A percentile compares a stretch with the other conserved stretches of the same genome.
Conservation (phyloP, 2,113 vertebrate species). For the Poeciliopsis occidentalis region DNA sequence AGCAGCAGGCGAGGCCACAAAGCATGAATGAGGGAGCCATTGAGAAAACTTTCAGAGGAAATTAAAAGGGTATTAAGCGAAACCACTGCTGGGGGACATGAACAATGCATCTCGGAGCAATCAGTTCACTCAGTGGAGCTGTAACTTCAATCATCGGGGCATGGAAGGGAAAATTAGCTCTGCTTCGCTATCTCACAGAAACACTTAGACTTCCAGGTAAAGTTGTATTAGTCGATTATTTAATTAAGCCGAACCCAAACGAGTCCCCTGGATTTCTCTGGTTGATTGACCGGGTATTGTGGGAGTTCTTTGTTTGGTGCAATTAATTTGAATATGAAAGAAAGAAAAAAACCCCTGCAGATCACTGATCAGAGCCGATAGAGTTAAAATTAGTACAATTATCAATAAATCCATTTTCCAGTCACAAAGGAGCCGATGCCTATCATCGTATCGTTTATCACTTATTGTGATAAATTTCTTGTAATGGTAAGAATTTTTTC, state of each 20-base stretch:
- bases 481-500: too few relatives aligned
- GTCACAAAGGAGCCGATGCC: too few relatives aligned
- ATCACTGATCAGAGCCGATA: too few relatives aligned
- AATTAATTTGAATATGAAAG: too few relatives aligned
- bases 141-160: conserved; percentile 13
- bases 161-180: neutral
- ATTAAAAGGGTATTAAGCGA: conserved; percentile 42
- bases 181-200: conserved; percentile 5
- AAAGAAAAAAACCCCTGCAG: too few relatives aligned
- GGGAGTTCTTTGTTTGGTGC: too few relatives aligned
- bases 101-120: conserved; percentile 14
- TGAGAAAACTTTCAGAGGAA: conserved; percentile 24
- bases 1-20: neutral
- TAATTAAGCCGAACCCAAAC: neutral
- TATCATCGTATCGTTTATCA: too few relatives aligned
- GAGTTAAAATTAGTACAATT: too few relatives aligned
- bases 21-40: conserved; percentile 11
- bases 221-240: neutral
- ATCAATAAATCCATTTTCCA: too few relatives aligned
- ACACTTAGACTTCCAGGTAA: neutral
- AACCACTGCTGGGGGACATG: conserved; percentile 21
- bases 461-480: too few relatives aligned
- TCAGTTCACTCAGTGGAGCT: conserved; percentile 23
- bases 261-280: neutral
- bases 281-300: neutral